These are phyloP conservation scores for cattle (Bos taurus) DNA, from an alignment of 2,113 vertebrate species.

Conservation along the genomic window ARS-UCD2.0 NC_037334.1:82194001-82194500, in stretches of 20 bases:
- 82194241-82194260: neutral
- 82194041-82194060: too few species aligned
- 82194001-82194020: too few species aligned
- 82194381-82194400: too few species aligned
- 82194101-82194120: neutral
- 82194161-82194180: neutral
- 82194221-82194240: neutral
- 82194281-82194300: neutral
- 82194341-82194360: neutral
- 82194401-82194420: neutral
- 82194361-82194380: neutral
- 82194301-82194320: neutral
- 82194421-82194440: neutral
- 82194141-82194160: neutral
- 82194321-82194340: neutral
- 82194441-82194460: neutral
- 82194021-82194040: too few species aligned
- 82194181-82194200: neutral
- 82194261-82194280: neutral
- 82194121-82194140: neutral
- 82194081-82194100: neutral
- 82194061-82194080: too few species aligned
- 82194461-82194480: neutral
- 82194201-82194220: neutral
- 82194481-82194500: neutral